A percentile compares a stretch with the other conserved stretches of the same genome.
These are phyloP conservation scores for Nyctibius grandis DNA, from an alignment of 2,797 vertebrate species.

Conservation along the genomic window DNA sequence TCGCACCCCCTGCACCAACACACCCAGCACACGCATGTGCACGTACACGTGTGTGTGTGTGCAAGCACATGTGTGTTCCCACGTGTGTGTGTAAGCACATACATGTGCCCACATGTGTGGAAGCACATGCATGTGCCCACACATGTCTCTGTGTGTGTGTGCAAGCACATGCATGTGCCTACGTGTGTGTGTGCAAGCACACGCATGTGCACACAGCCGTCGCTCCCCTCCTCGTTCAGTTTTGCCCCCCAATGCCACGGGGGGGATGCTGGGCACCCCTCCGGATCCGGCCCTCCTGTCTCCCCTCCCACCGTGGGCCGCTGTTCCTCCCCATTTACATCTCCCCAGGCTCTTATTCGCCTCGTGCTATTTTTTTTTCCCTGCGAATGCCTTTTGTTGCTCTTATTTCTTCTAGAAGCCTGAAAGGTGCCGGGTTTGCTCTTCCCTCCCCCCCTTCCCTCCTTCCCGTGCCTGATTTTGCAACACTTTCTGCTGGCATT, in stretches of 20 bases:
- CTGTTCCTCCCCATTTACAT: neutral
- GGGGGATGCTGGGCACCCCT: neutral
- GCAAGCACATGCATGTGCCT: no score
- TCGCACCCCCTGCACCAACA: neutral
- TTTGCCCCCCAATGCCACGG: no score
- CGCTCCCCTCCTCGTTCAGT: no score
- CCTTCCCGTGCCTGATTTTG: neutral
- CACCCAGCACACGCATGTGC: neutral
- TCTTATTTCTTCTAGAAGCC: slow-evolving; percentile 2
- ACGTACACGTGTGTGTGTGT: no score
- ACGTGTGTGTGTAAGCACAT: no score
- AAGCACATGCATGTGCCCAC: neutral
- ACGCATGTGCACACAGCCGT: no score
- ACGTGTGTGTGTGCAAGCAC: no score
- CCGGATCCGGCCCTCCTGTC: neutral
- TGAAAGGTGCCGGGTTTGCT: neutral
- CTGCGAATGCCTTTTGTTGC: neutral
- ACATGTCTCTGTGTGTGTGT: no score
- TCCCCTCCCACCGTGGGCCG: neutral
- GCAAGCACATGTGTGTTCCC: no score
- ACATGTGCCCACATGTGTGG: no score
- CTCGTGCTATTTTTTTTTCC: neutral
- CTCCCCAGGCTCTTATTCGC: neutral
- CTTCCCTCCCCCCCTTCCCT: accelerated
- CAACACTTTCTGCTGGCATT: neutral